These are phyloP conservation scores for Drosophila tropicalis DNA, from an alignment of 1,140 invertebrate species.

Conservation along the genomic window DNA sequence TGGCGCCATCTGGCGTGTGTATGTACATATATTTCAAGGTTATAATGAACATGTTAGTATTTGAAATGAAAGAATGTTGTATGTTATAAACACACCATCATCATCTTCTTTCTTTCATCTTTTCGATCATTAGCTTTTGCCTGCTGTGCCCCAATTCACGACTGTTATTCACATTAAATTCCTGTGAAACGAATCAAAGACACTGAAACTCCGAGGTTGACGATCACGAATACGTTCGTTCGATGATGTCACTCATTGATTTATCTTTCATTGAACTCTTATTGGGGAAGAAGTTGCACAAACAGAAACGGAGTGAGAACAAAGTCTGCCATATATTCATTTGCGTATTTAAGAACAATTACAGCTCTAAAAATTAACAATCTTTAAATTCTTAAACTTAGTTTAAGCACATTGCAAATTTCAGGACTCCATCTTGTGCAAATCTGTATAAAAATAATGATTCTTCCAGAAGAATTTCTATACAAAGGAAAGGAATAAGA, in stretches of 20 bases:
- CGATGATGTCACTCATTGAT: conserved; percentile 41
- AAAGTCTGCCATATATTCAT: conserved; percentile 28
- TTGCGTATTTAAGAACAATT: background rate
- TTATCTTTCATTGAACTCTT: conserved; percentile 36
- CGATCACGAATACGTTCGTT: background rate
- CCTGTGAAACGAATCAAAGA: conserved; percentile 2
- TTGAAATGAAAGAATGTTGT: conserved; percentile 14
- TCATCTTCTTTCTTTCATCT: conserved; percentile 44
- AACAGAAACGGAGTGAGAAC: background rate
- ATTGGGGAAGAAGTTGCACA: conserved; percentile 18
- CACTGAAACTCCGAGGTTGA: background rate
- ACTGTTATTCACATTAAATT: conserved; percentile 29
- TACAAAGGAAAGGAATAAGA: too few relatives aligned
- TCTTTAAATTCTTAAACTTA: too few relatives aligned
- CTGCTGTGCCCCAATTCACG: conserved; percentile 46
- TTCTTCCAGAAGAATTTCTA: too few relatives aligned
- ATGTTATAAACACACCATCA: background rate
- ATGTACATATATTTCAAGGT: conserved; percentile 23
- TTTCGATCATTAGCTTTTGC: conserved; percentile 36
- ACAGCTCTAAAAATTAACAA: too few relatives aligned
- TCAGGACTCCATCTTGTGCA: too few relatives aligned
- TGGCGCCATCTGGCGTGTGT: conserved; percentile 43
- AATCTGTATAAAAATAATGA: too few relatives aligned
- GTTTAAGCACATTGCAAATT: too few relatives aligned
- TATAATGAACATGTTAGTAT: background rate